Percentiles rank a stretch among this genome's conserved stretches.
These are phyloP conservation scores for Dichetophora obliterata DNA, from an alignment of 2,888 invertebrate genomes.

Conservation along the genomic window DNA sequence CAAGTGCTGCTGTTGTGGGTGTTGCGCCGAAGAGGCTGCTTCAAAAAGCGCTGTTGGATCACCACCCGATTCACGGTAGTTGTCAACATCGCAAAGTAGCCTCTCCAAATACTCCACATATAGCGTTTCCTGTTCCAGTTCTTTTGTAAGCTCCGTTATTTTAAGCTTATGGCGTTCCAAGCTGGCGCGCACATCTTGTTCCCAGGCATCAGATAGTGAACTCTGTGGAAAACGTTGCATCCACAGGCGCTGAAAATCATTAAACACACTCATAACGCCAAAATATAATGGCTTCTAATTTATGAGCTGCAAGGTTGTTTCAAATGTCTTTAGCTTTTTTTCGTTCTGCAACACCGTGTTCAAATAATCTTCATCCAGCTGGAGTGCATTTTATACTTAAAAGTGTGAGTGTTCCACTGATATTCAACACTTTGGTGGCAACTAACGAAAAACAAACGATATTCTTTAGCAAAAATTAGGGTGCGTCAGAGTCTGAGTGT, in stretches of 20 bases:
- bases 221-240: conserved; percentile 91
- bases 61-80: conserved; percentile 75
- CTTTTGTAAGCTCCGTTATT: conserved; percentile 84
- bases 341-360: not conserved
- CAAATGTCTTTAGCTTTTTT: not conserved
- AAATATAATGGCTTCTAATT: not conserved
- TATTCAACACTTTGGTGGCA: conserved; percentile 1
- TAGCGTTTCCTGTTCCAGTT: conserved; percentile 90
- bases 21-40: conserved; percentile 56
- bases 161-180: conserved; percentile 90
- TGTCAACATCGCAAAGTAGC: conserved; percentile 86
- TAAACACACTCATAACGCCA: conserved; percentile 82
- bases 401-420: not conserved
- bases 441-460: not conserved
- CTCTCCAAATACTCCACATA: conserved; percentile 91
- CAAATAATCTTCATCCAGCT: not conserved
- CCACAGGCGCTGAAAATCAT: conserved; percentile 93
- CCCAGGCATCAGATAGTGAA: conserved; percentile 91
- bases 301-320: no score
- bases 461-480: not conserved
- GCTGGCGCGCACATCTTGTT: conserved; percentile 92
- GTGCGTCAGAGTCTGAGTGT: not conserved
- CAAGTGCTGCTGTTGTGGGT: not conserved
- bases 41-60: conserved; percentile 70
- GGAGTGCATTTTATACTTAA: not conserved